Percentiles rank a stretch among this genome's conserved stretches.
phyloP scores from a whole-genome alignment of 2,888 invertebrate species.

The Stenurella melanura region DNA sequence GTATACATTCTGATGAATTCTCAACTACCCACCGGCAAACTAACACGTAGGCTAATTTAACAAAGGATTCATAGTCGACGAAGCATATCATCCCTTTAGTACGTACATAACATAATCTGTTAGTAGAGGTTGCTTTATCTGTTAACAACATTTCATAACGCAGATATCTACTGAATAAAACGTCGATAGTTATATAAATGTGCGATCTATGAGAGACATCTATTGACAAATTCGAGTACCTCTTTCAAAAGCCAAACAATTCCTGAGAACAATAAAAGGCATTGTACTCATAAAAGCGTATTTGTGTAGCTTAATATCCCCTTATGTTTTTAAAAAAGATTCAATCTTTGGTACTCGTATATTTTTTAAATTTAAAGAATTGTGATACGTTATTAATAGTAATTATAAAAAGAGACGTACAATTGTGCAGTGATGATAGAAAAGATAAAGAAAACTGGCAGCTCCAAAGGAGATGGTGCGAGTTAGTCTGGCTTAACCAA shows the following conservation, averaged over 20 bases:
- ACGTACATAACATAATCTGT: background rate
- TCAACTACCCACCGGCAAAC: too few species aligned
- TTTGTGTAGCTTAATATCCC: constrained; percentile 21
- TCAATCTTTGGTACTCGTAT: too few species aligned
- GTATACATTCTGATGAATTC: background rate
- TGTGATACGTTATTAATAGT: too few species aligned
- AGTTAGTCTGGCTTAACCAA: too few species aligned
- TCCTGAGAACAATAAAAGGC: constrained; percentile 20
- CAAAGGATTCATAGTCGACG: background rate
- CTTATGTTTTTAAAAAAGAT: background rate
- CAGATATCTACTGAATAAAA: background rate
- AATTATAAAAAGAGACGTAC: too few species aligned
- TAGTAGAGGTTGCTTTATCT: background rate
- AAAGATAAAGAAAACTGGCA: too few species aligned
- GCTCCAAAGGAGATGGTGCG: too few species aligned
- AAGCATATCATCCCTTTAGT: background rate
- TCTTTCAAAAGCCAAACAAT: background rate
- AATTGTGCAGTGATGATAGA: too few species aligned
- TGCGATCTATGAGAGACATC: background rate
- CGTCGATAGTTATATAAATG: background rate
- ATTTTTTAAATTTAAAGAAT: too few species aligned
- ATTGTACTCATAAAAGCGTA: constrained; percentile 16
- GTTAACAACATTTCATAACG: background rate
- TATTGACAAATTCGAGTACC: background rate
- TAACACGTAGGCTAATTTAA: background rate